Base-by-base conservation (phyloP, 2,888 invertebrate species). In the Listrodromus nycthemerus region DNA sequence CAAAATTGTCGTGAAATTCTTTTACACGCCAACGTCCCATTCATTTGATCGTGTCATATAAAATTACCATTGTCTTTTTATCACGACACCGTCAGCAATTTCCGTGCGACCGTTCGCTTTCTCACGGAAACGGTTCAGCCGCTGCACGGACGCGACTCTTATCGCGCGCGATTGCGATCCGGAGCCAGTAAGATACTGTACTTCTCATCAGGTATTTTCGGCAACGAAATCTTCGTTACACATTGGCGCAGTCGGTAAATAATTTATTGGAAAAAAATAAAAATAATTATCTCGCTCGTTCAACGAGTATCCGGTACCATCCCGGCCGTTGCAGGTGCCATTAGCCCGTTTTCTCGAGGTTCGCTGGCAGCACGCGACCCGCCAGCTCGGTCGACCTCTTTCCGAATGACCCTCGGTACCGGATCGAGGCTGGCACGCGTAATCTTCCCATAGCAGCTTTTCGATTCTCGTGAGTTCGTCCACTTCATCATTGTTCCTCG, bases 331-430 rank as follows among this genome's bases (percentile, higher is more conserved):
- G 41, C 41, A 71, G 70, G 55, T 37, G 48, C 55, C 55, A 63
- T 74, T 74, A 74, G 74, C 67, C 61, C 55, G 37, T 77, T 77
- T 61, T 77, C 77, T 55, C 67, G 58, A 58, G 77, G 67, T 67
- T 21, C 63, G 52, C 63, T 2, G 50, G 37, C 30, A 71, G 37
- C 58, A 45, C 24, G 21, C 65, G 50, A 37, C 75, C 69, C 77
- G 58, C 69, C 77, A 63, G 69, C 21, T 27, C 50, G 30, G 33
- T 69, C 77, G 77, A 69, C 77, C 77, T 70, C 77, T 61, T 77
- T 77, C 77, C 77, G 77, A 77, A 61, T 77, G 69, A 77, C 77
- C 77, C 69, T 77, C 69, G 69, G 77, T 77, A 77, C 77, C 77
- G 77, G 77, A 77, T 77, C 69, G 69, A 45, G 58, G 30, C 69